Evolutionary conservation across 1,140 invertebrate species (phyloP).

Genomic region (Chymomyza costata): DNA sequence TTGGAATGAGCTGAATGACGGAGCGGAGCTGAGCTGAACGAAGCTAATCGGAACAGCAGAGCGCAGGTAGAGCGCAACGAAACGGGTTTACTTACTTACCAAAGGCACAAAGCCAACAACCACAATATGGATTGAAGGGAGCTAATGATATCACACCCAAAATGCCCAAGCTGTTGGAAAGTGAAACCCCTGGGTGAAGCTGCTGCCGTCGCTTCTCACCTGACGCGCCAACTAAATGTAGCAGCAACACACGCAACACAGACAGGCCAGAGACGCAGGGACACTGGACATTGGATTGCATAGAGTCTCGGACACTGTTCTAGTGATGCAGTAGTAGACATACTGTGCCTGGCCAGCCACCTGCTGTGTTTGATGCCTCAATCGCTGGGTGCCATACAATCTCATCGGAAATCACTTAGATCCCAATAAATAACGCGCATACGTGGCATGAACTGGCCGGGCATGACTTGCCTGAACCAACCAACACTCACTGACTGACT

Average conservation of each 20-base stretch:
- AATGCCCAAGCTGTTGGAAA: constrained; percentile 46
- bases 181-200: constrained; percentile 40
- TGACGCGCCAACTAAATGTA: constrained; percentile 47
- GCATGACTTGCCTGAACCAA: too few species aligned
- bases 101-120: too few species aligned
- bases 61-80: constrained; percentile 18
- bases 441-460: constrained; percentile 40
- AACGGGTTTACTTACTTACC: constrained; percentile 58
- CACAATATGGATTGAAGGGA: constrained; percentile 21
- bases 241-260: constrained; percentile 47
- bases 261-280: too few species aligned
- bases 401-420: constrained; percentile 75
- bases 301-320: too few species aligned
- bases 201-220: constrained; percentile 53
- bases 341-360: constrained; percentile 25
- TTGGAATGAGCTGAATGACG: too few species aligned
- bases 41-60: constrained; percentile 28
- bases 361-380: constrained; percentile 72
- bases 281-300: too few species aligned
- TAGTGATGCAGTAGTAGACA: too few species aligned
- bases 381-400: constrained; percentile 60
- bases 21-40: too few species aligned
- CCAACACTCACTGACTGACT: too few species aligned
- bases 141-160: constrained; percentile 73
- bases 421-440: constrained; percentile 73